Base-by-base conservation (phyloP, 30 jellyfish, hydroid and myxozoan genomes). In the Turritopsis dohrnii region DNA sequence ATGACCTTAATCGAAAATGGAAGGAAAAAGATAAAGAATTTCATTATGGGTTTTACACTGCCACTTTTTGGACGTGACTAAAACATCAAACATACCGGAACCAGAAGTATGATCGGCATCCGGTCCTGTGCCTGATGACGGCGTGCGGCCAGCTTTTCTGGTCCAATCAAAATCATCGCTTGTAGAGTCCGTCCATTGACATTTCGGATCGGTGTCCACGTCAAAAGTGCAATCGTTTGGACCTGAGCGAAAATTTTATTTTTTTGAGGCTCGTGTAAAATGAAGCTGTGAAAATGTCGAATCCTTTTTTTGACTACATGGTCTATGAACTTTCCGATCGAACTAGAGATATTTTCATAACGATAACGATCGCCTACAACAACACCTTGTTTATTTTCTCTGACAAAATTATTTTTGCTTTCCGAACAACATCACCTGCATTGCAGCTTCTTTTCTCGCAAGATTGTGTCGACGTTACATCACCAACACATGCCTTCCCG, bases 61-160 rank as follows among this genome's bases (percentile, higher is more conserved):
- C n/a, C n/a, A n/a, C n/a, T n/a, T n/a, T n/a, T n/a, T n/a, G n/a
- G n/a, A n/a, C n/a, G n/a, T n/a, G n/a, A n/a, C n/a, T n/a, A n/a
- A n/a, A n/a, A n/a, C n/a, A n/a, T n/a, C n/a, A n/a, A n/a, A n/a
- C 60, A 41, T 88, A 89, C 96, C 96, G 41, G 76, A 81, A n/a
- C 87, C 90, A 1, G 96, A 66, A n/a, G 95, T 86, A 74, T 90
- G 91, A 71, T 90, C 97, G 22, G 83, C 86, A 53, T 28, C 81
- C 19, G 97, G 97, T 18, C 97, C 97, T 1, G 97, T 90, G 53
- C 77, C 8, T 74, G 89, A 83, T 29, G 96, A 86, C 8, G 92
- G 92, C 1, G 97, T 85, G 22, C 76, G 25, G 28, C 95, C 95
- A 28, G 71, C 30, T 1, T 29, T 66, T 65, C 91, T 24, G 53